Conservation (phyloP, 2,113 vertebrate species). For the Elephas maximus region DNA sequence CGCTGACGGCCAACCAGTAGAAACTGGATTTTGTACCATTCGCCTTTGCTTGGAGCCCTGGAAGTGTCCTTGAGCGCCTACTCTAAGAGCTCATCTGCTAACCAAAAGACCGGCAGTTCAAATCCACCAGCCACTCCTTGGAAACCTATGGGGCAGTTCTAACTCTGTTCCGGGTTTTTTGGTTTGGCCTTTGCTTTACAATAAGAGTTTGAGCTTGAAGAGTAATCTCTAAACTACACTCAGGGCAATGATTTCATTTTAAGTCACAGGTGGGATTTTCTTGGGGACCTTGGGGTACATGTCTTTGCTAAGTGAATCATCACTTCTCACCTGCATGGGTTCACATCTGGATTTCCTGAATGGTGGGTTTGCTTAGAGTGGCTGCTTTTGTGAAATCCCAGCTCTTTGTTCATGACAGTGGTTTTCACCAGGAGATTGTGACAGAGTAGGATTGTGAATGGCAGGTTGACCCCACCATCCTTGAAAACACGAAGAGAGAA, state of each 20-base stretch:
- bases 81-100: too few species aligned
- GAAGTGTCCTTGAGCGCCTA: too few species aligned
- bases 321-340: background rate
- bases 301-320: background rate
- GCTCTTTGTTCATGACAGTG: background rate
- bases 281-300: background rate
- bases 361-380: background rate
- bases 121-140: too few species aligned
- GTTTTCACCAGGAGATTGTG: background rate
- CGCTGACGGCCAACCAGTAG: too few species aligned
- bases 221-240: background rate
- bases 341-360: background rate
- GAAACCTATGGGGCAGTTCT: too few species aligned
- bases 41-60: background rate
- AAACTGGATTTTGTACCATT: too few species aligned
- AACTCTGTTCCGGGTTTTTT: too few species aligned
- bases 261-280: background rate
- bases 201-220: background rate
- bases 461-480: accelerated
- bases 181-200: background rate
- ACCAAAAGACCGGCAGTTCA: too few species aligned
- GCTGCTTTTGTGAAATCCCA: background rate
- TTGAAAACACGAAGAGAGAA: background rate
- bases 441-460: too few species aligned
- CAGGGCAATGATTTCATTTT: background rate